Evolutionary conservation across 2,888 invertebrate species (phyloP).

Genomic region (Lasioglossum lativentre): DNA sequence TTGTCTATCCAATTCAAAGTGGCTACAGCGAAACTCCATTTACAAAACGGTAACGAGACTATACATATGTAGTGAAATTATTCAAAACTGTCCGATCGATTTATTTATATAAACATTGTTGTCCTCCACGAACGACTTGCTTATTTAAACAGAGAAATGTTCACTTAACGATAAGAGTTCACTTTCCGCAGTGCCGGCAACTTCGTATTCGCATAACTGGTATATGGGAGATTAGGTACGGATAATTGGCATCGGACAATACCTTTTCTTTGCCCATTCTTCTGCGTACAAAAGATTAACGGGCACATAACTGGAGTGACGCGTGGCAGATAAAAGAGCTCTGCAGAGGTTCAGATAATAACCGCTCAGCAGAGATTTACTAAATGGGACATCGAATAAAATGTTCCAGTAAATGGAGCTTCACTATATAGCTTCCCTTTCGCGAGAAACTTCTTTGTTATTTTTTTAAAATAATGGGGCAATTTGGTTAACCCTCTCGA

Average conservation of each 20-base stretch:
- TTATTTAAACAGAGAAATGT: too few relatives aligned
- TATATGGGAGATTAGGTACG: not conserved
- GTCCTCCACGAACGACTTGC: too few relatives aligned
- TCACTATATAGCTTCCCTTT: not conserved
- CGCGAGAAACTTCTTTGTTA: not conserved
- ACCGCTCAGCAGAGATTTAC: not conserved
- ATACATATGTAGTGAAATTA: too few relatives aligned
- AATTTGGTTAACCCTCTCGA: not conserved
- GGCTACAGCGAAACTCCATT: not conserved
- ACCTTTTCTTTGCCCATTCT: not conserved
- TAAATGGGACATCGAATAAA: slow-evolving; percentile 10
- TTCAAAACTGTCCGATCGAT: too few relatives aligned
- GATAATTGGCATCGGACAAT: slow-evolving; percentile 9
- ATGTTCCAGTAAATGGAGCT: slow-evolving; percentile 4
- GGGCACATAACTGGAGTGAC: not conserved
- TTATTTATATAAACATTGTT: too few relatives aligned
- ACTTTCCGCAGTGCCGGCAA: not conserved
- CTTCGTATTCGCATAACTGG: not conserved
- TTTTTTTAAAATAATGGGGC: not conserved
- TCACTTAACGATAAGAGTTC: not conserved
- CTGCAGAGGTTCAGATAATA: not conserved
- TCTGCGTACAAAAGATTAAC: not conserved
- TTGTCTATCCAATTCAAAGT: not conserved
- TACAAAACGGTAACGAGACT: not conserved
- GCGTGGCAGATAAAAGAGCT: slow-evolving; percentile 4